Evolutionary conservation across 2,797 vertebrate genomes (phyloP), one percentile per base, ranked within the genome.

Genomic region (Sebastes variabilis): DNA sequence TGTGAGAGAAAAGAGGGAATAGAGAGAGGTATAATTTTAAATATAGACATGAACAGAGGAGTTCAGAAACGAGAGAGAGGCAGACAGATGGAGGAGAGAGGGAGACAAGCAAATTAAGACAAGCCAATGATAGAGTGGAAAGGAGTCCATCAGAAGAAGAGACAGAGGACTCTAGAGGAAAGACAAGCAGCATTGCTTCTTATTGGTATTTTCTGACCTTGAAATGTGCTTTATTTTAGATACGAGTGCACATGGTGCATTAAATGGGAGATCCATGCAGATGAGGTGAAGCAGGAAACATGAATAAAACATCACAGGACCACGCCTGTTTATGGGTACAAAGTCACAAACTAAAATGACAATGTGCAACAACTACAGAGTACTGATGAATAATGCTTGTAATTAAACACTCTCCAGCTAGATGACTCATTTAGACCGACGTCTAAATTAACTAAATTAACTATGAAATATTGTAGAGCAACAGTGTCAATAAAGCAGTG

Each of bases 181-280:
- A 59, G n/a, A 54, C 52, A 16, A 10, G 66, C 64, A 30, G 34
- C 12, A 20, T 56, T 8, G 60, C 49, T 54, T 66, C 29, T 61
- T 66, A 70, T 61, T 66, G 46, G 14, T 25, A 13, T 55, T 79
- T 49, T 54, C 69, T 72, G 69, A 83, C 87, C 66, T 81, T 84
- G 60, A 67, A 65, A 73, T 73, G 46, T 74, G n/a, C n/a, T 67
- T 77, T 8, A 64, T 52, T 64, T 54, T 24, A 11, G 22, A 34
- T 75, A 5, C 0, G 20, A 75, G 22, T 4, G 0, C 32, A 66
- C 1, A 56, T 54, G 5, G 62, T 49, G 67, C 42, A 76, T 6
- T 80, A 71, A 75, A 85, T 14, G 20, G 13, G 10, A 65, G 68
- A 66, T 74, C 25, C 5, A 32, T 16, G 66, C 30, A 56, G 59